Evolutionary conservation across 2,888 invertebrate genomes (phyloP).

Genomic region (Sarcophaga subvicina): DNA sequence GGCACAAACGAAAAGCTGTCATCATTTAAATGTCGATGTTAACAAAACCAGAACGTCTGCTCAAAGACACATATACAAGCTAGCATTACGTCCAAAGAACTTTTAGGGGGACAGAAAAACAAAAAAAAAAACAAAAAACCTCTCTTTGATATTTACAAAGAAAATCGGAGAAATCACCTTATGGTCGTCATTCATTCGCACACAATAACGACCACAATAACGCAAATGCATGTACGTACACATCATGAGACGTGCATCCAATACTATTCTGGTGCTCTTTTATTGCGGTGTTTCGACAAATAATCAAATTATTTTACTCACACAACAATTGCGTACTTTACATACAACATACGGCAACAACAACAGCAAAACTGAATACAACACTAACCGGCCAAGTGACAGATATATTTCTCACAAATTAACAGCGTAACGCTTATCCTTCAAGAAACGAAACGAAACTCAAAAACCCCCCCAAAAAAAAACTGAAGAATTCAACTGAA

Average conservation of each 20-base stretch:
- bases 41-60: constrained; percentile 48
- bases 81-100: not conserved
- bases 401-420: constrained; percentile 77
- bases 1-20: constrained; percentile 61
- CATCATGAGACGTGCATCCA: not conserved
- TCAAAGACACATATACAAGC: constrained; percentile 28
- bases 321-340: too few species aligned
- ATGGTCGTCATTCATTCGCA: constrained; percentile 32
- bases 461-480: constrained; percentile 40
- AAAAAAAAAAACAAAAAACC: constrained; percentile 41
- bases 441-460: not conserved
- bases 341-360: too few species aligned
- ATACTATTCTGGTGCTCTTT: not conserved
- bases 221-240: constrained; percentile 42
- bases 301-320: constrained; percentile 57
- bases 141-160: constrained; percentile 45
- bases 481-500: constrained; percentile 27
- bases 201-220: constrained; percentile 46
- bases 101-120: not conserved
- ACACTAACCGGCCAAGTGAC: not conserved
- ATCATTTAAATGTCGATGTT: constrained; percentile 66
- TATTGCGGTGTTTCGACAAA: constrained; percentile 53
- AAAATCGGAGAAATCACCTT: constrained; percentile 45
- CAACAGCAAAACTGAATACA: too few species aligned
- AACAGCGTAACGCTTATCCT: constrained; percentile 77